These are phyloP conservation scores for Sympetrum striolatum DNA, from an alignment of 2,888 invertebrate species.

Conservation along the genomic window DNA sequence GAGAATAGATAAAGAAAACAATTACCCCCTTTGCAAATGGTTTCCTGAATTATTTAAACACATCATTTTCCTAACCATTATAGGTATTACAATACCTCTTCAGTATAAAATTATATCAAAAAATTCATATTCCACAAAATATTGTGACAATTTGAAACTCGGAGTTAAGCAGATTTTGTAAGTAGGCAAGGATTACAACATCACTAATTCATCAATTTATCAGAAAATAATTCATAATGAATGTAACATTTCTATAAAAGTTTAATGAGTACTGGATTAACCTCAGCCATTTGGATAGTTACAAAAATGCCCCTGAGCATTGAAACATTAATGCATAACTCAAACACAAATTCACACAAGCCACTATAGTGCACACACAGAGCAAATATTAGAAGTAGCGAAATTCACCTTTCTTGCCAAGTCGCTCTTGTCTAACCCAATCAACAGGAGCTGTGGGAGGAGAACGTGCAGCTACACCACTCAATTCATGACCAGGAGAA, in stretches of 20 bases:
- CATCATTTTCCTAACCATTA: constrained; percentile 3
- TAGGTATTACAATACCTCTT: background rate
- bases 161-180: background rate
- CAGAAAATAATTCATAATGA: background rate
- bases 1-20: background rate
- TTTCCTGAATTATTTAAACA: constrained; percentile 2
- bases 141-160: background rate
- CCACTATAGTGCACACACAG: constrained; percentile 14
- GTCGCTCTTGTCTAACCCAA: constrained; percentile 85
- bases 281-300: constrained; percentile 8
- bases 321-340: constrained; percentile 4
- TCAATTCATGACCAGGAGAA: constrained; percentile 58
- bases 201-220: background rate
- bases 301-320: constrained; percentile 36
- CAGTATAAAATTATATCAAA: background rate
- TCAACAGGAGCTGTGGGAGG: constrained; percentile 73
- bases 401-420: constrained; percentile 94
- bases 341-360: constrained; percentile 42
- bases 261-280: background rate
- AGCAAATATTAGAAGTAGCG: constrained; percentile 78
- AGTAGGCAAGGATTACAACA: background rate
- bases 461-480: constrained; percentile 56
- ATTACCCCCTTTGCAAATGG: background rate
- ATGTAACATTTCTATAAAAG: background rate
- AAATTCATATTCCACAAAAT: background rate